A percentile compares a stretch with the other conserved stretches of the same genome.
Conservation (phyloP, 2,113 vertebrate species). For the Gavialis gangeticus region DNA sequence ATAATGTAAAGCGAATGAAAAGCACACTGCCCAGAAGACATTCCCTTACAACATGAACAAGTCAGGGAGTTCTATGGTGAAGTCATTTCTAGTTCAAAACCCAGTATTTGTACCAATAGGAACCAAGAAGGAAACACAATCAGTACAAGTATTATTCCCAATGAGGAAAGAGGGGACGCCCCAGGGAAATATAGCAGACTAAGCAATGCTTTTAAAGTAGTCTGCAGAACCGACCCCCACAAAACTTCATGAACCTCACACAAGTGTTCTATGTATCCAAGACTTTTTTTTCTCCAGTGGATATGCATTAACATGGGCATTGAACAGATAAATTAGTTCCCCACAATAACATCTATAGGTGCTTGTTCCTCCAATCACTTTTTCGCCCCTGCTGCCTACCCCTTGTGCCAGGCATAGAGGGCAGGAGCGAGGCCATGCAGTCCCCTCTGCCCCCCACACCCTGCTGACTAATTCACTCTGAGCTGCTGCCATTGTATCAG, state of each 20-base stretch:
- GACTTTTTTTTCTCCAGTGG: background rate
- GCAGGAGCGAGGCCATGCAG: too few relatives aligned
- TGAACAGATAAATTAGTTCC: background rate
- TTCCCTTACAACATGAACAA: background rate
- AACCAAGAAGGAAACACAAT: constrained; percentile 42
- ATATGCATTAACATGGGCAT: background rate
- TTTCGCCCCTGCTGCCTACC: too few relatives aligned
- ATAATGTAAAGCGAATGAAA: background rate
- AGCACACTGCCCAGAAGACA: constrained; percentile 11
- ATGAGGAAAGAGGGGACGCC: too few relatives aligned
- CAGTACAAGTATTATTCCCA: background rate
- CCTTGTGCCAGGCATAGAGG: too few relatives aligned
- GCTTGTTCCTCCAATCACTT: too few relatives aligned
- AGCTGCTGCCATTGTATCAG: too few relatives aligned
- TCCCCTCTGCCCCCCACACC: too few relatives aligned
- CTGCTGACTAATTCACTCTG: too few relatives aligned
- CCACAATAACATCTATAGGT: background rate
- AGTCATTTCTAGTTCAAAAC: constrained; percentile 3
- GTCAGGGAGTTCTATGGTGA: constrained; percentile 1
- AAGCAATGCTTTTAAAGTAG: too few relatives aligned
- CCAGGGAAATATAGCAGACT: too few relatives aligned
- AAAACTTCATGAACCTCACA: background rate
- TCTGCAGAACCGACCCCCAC: too few relatives aligned
- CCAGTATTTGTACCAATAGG: background rate
- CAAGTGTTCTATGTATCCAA: background rate